Base-by-base conservation (phyloP, 2,113 vertebrate genomes). In the Pipa parva region DNA sequence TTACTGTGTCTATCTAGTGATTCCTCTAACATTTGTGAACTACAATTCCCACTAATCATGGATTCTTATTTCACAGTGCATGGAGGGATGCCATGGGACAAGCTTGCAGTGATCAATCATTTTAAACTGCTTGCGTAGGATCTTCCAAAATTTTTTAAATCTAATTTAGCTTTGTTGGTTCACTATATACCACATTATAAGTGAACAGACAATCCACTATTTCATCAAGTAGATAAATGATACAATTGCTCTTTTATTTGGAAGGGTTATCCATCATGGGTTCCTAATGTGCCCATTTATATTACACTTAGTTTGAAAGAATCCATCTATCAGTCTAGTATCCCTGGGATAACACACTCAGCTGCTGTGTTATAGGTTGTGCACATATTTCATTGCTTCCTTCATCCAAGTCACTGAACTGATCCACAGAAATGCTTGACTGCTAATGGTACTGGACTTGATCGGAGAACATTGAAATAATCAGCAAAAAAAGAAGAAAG, bases 261-360 rank as follows among this genome's bases (percentile, higher is more conserved):
- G 31, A 29, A 60, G 25, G 25, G 22, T 10, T 21, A 57, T 57
- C 22, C n/a, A 56, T 65, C 24, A 17, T 29, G 27, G 20, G 12
- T 25, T 3, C 15, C 24, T 33, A 59, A 59, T 26, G 37, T 45
- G 57, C 17, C 59, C 9, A 31, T 60, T 39, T 46, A 18, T 46
- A 28, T 60, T 39, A 46, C 25, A 60, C 29, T 58, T 58, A 37
- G 8, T 7, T 17, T 18, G 27, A 36, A 20, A 52, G 29, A 58
- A 33, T 36, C 55, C 22, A 52, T 54, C 50, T 54, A 63, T 51
- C 37, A 56, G 50, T 29, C 22, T 22, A 3, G 39, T 55, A 48
- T 57, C 51, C 25, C 37, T 27, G 51, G 63, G 63, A 45, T 54
- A 55, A 64, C n/a, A 28, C 52, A 46, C 27, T 31, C 11, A 27